These are phyloP conservation scores for Sylvietta virens DNA, from an alignment of 2,113 vertebrate species.

Conservation along the genomic window DNA sequence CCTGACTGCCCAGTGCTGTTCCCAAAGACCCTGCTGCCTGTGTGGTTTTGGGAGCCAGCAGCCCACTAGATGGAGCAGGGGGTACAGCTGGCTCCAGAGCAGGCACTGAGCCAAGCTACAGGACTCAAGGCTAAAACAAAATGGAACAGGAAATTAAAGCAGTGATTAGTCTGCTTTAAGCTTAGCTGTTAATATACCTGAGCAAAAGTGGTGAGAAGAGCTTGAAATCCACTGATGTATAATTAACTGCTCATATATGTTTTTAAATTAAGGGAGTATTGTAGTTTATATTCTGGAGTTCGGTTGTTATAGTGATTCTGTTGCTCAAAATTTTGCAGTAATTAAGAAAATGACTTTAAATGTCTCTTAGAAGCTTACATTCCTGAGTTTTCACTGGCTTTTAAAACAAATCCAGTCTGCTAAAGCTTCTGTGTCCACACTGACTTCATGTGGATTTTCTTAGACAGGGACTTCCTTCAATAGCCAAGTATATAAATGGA, in stretches of 20 bases:
- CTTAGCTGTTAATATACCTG: not conserved
- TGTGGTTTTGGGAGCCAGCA: not conserved
- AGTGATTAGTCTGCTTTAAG: not conserved
- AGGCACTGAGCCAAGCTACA: fast-evolving
- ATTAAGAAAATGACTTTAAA: not conserved
- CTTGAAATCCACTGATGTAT: not conserved
- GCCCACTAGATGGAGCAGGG: conserved; percentile 60
- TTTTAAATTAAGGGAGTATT: not conserved
- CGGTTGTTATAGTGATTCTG: not conserved
- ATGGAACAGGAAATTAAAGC: not conserved
- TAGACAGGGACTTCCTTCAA: not conserved
- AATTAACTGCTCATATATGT: not conserved
- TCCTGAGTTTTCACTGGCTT: not conserved
- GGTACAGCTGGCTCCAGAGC: not conserved
- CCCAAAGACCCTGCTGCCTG: not conserved
- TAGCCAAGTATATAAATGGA: not conserved
- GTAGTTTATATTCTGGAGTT: not conserved
- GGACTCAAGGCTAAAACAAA: not conserved
- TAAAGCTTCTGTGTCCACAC: not conserved
- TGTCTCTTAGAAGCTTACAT: not conserved
- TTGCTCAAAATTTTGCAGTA: not conserved
- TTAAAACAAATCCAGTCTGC: not conserved
- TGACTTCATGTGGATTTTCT: not conserved
- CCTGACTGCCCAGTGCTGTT: not conserved
- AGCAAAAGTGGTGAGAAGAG: not conserved